Evolutionary conservation across 2,888 invertebrate genomes (phyloP).

Genomic region (Drosophila atripex): DNA sequence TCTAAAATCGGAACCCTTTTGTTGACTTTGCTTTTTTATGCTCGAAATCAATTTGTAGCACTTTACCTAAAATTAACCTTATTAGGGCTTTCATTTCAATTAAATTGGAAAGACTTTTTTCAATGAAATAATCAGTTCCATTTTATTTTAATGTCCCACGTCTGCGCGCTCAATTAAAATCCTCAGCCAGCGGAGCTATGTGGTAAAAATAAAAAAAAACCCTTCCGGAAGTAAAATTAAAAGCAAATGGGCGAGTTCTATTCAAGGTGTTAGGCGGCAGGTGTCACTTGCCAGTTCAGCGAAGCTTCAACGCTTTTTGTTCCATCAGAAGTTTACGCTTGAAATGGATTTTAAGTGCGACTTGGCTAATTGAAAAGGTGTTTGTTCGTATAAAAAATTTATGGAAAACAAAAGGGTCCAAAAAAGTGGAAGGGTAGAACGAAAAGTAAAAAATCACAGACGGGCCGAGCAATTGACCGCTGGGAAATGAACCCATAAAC

Average conservation of each 20-base stretch:
- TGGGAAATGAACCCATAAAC: conserved; percentile 83
- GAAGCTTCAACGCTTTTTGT: conserved; percentile 69
- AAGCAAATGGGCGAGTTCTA: background rate
- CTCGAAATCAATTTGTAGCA: conserved; percentile 76
- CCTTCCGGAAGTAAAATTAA: conserved; percentile 29
- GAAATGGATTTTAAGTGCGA: conserved; percentile 73
- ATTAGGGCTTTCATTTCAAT: conserved; percentile 56
- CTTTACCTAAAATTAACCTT: conserved; percentile 69
- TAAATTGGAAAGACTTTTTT: conserved; percentile 46
- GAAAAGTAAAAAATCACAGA: conserved; percentile 77
- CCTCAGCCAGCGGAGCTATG: conserved; percentile 38
- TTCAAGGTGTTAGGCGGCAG: conserved; percentile 51
- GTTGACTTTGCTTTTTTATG: conserved; percentile 24
- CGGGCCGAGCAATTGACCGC: conserved; percentile 81
- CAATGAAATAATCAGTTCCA: conserved; percentile 38
- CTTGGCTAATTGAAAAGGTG: conserved; percentile 74
- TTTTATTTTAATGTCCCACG: conserved; percentile 56
- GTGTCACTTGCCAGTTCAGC: conserved; percentile 79
- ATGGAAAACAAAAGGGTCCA: conserved; percentile 50
- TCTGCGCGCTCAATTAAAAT: conserved; percentile 72
- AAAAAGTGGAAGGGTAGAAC: conserved; percentile 51
- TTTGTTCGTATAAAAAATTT: conserved; percentile 34
- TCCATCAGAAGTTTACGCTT: conserved; percentile 72
- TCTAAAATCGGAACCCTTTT: background rate
- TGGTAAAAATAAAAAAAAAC: conserved; percentile 38